Evolutionary conservation across 2,888 invertebrate species (phyloP).

Genomic region (Drosophila paramelanica): DNA sequence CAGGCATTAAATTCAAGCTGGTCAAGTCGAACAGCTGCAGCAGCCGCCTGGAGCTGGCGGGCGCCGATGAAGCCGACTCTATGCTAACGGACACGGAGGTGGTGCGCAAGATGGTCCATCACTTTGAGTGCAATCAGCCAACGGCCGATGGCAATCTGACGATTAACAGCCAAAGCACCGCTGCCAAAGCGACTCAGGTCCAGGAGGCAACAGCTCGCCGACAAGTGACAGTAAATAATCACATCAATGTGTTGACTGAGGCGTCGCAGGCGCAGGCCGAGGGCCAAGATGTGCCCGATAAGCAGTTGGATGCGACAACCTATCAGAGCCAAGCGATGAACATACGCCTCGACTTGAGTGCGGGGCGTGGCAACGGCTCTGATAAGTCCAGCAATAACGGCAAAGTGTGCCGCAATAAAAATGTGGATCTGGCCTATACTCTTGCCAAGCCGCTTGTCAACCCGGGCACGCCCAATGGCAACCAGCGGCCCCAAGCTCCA

Average conservation of each 20-base stretch:
- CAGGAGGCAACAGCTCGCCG: constrained; percentile 20
- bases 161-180: constrained; percentile 85
- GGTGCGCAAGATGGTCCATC: constrained; percentile 84
- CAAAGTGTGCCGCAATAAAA: constrained; percentile 85
- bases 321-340: constrained; percentile 82
- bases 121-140: constrained; percentile 80
- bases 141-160: constrained; percentile 73
- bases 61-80: constrained; percentile 84
- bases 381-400: constrained; percentile 79
- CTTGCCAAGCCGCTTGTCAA: constrained; percentile 67
- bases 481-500: constrained; percentile 26
- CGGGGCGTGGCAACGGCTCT: constrained; percentile 33
- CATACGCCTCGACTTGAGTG: constrained; percentile 72
- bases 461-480: constrained; percentile 34
- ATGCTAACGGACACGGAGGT: constrained; percentile 77
- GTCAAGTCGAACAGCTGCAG: constrained; percentile 95
- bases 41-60: constrained; percentile 92
- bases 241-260: constrained; percentile 79
- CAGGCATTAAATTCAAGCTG: constrained; percentile 91
- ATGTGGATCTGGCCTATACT: constrained; percentile 85
- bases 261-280: constrained; percentile 21
- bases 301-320: constrained; percentile 32
- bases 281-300: constrained; percentile 28
- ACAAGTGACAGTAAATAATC: constrained; percentile 85
- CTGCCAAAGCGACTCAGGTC: constrained; percentile 55